A percentile compares a stretch with the other conserved stretches of the same genome.
Evolutionary conservation across 2,888 invertebrate species (phyloP).

Genomic region (Hyalella azteca): DNA sequence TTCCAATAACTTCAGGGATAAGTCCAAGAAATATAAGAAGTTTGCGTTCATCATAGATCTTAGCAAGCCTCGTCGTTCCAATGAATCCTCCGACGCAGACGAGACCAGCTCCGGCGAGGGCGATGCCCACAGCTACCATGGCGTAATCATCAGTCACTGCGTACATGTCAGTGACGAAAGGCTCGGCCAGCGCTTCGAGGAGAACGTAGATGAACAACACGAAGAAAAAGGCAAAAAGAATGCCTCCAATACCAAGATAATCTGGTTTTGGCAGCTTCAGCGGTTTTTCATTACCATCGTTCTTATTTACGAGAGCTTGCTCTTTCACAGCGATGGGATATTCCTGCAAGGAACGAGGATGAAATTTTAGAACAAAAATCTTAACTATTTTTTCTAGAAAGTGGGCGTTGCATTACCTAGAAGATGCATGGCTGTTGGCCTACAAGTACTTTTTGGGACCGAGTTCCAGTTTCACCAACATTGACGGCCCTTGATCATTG

Average conservation of each 20-base stretch:
- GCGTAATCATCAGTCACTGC: conserved; percentile 81
- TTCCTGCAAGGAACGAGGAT: conserved; percentile 43
- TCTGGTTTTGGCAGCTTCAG: conserved; percentile 50
- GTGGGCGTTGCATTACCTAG: too few relatives aligned
- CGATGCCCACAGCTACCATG: conserved; percentile 79
- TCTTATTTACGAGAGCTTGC: conserved; percentile 22
- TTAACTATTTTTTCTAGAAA: too few relatives aligned
- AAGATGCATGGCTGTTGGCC: too few relatives aligned
- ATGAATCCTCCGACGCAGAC: conserved; percentile 75
- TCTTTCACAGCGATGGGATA: conserved; percentile 55
- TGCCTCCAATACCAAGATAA: conserved; percentile 32
- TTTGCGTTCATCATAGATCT: conserved; percentile 73
- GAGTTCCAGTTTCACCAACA: too few relatives aligned
- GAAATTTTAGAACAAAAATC: background rate
- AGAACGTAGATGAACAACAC: conserved; percentile 48
- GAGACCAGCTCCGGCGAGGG: conserved; percentile 80
- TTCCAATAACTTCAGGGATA: conserved; percentile 77
- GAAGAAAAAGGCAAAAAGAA: conserved; percentile 50
- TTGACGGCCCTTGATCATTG: too few relatives aligned
- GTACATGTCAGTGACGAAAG: conserved; percentile 87
- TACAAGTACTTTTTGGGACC: too few relatives aligned
- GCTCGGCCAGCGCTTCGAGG: conserved; percentile 65
- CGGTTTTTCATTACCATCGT: background rate
- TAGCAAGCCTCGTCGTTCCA: conserved; percentile 73
- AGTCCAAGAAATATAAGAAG: conserved; percentile 84